Percentiles rank a stretch among this genome's conserved stretches.
Conservation (phyloP, 53 echinoderm and acorn worm genomes). For the Mesocentrotus franciscanus region DNA sequence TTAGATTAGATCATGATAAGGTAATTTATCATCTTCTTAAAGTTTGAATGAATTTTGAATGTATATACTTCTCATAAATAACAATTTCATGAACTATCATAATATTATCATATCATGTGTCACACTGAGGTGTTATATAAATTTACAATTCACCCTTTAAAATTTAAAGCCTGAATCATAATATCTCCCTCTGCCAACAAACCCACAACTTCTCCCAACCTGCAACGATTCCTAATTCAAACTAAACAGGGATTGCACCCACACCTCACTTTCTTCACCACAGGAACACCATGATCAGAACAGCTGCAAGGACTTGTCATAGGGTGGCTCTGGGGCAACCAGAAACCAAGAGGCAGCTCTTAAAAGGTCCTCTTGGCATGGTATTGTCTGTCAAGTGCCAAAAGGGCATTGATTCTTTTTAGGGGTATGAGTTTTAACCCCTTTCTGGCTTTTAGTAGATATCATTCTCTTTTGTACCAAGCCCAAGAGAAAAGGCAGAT, state of each 20-base stretch:
- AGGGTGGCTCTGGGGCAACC: constrained; percentile 36
- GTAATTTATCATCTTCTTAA: no score
- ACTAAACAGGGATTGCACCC: constrained; percentile 46
- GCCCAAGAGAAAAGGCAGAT: constrained; percentile 26
- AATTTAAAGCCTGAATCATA: constrained; percentile 30
- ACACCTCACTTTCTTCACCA: constrained; percentile 46
- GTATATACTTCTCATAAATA: background rate
- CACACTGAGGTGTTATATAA: background rate
- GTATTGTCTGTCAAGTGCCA: background rate
- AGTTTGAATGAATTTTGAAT: no score
- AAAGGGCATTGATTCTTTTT: background rate
- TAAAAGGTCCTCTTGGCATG: constrained; percentile 5
- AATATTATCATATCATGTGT: background rate
- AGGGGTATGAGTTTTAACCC: background rate
- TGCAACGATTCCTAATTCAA: constrained; percentile 36
- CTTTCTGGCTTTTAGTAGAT: background rate
- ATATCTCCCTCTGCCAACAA: background rate
- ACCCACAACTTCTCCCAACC: constrained; percentile 40
- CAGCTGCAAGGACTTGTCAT: constrained; percentile 58
- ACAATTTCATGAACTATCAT: background rate
- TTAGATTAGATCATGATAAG: no score
- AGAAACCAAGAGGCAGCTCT: constrained; percentile 1
- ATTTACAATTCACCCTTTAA: background rate
- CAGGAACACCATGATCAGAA: constrained; percentile 40
- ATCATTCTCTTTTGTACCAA: background rate